phyloP scores from a whole-genome alignment of 2,888 invertebrate genomes.

The Miltochrista miniata region DNA sequence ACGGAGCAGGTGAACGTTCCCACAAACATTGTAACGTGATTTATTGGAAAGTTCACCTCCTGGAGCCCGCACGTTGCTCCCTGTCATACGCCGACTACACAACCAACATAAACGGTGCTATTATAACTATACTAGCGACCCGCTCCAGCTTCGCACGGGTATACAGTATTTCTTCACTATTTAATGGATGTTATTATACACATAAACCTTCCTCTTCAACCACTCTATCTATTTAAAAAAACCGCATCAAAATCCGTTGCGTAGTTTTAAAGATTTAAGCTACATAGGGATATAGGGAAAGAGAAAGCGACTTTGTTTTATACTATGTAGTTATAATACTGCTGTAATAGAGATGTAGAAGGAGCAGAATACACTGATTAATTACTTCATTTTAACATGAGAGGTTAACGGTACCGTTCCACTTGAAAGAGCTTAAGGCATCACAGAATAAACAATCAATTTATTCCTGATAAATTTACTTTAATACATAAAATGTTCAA shows the following conservation, averaged over 20 bases:
- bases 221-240: no score
- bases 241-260: no score
- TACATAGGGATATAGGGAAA: no score
- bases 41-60: constrained; percentile 62
- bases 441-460: constrained; percentile 36
- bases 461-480: constrained; percentile 23
- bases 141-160: no score
- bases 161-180: no score
- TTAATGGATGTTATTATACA: no score
- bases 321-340: no score
- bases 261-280: no score
- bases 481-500: constrained; percentile 16
- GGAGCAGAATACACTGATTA: constrained; percentile 39
- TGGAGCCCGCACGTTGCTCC: constrained; percentile 41
- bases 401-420: constrained; percentile 51
- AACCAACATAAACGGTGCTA: constrained; percentile 41
- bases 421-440: constrained; percentile 32
- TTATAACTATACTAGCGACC: no score
- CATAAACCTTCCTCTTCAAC: no score
- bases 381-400: constrained; percentile 50
- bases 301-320: no score
- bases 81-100: constrained; percentile 41
- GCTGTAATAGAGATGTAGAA: constrained; percentile 6
- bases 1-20: constrained; percentile 63
- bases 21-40: constrained; percentile 58